phyloP scores from a whole-genome alignment of 2,888 invertebrate species.

The Hoplodrina blanda region DNA sequence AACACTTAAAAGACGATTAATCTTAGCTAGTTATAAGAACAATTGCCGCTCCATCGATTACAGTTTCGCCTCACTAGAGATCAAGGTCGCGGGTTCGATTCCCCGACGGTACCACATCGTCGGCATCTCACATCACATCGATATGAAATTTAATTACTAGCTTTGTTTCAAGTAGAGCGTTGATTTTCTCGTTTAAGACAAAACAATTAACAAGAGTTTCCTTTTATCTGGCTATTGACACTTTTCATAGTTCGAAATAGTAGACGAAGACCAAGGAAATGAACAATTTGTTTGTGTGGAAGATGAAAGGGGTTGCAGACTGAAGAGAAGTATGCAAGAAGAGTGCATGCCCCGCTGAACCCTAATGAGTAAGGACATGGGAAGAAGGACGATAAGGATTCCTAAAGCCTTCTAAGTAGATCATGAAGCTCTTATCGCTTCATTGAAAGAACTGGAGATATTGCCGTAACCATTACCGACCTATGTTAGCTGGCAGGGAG shows the following conservation, averaged over 20 bases:
- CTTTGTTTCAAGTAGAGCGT: conserved; percentile 30
- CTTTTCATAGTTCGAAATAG: not conserved
- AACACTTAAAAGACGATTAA: conserved; percentile 27
- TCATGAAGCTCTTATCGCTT: too few relatives aligned
- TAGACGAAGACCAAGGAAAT: too few relatives aligned
- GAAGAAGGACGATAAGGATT: too few relatives aligned
- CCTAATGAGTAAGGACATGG: too few relatives aligned
- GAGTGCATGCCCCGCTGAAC: too few relatives aligned
- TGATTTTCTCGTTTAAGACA: conserved; percentile 17
- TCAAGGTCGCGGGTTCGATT: conserved; percentile 61
- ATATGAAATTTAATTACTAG: conserved; percentile 55
- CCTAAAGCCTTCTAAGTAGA: too few relatives aligned
- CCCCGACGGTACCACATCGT: conserved; percentile 31
- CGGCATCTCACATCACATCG: conserved; percentile 34
- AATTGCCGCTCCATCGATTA: conserved; percentile 52
- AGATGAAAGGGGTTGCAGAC: not conserved
- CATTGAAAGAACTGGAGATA: too few relatives aligned
- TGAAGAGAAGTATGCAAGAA: too few relatives aligned
- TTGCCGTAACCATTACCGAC: too few relatives aligned
- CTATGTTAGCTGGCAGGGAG: too few relatives aligned
- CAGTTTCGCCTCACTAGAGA: conserved; percentile 51
- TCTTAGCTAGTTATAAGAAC: conserved; percentile 42
- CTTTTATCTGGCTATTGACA: not conserved
- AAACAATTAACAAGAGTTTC: not conserved
- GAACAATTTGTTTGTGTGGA: not conserved